Conservation (phyloP, 2,797 vertebrate species). For the Crocodylus rhombifer region DNA sequence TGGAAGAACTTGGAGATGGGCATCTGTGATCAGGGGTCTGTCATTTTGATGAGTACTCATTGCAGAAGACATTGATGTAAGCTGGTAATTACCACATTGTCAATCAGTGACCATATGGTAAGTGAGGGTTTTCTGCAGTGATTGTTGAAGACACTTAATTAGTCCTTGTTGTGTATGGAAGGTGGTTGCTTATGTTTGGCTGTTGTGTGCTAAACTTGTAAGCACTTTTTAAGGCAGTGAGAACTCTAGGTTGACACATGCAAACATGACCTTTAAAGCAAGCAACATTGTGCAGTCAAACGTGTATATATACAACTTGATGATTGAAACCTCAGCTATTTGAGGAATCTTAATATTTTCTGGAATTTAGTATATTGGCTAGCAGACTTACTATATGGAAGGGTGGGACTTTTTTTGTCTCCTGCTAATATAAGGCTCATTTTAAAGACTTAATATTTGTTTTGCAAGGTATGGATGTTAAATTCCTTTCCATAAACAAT, state of each 20-base stretch:
- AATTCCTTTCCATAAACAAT: neutral
- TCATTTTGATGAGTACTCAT: neutral
- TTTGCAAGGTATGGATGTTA: neutral
- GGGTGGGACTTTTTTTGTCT: neutral
- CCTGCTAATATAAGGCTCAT: rapidly evolving
- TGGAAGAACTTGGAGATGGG: neutral
- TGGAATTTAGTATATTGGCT: neutral
- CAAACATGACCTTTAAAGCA: conserved; percentile 15
- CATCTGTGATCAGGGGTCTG: neutral
- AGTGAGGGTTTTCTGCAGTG: conserved; percentile 10
- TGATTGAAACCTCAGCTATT: neutral
- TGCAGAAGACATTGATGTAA: neutral
- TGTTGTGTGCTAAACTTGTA: neutral
- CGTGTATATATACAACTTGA: rapidly evolving
- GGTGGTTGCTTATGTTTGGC: neutral
- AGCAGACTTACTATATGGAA: neutral
- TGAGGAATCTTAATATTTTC: neutral
- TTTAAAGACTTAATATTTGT: neutral
- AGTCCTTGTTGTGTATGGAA: neutral
- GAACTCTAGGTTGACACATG: neutral
- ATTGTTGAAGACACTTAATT: neutral
- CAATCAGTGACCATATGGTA: conserved; percentile 54
- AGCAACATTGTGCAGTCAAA: rapidly evolving
- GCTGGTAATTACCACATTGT: conserved; percentile 42
- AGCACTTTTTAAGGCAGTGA: neutral